Evolutionary conservation across 2,113 vertebrate genomes (phyloP), one percentile per base, ranked within the genome.

Genomic region (Entelurus aequoreus): DNA sequence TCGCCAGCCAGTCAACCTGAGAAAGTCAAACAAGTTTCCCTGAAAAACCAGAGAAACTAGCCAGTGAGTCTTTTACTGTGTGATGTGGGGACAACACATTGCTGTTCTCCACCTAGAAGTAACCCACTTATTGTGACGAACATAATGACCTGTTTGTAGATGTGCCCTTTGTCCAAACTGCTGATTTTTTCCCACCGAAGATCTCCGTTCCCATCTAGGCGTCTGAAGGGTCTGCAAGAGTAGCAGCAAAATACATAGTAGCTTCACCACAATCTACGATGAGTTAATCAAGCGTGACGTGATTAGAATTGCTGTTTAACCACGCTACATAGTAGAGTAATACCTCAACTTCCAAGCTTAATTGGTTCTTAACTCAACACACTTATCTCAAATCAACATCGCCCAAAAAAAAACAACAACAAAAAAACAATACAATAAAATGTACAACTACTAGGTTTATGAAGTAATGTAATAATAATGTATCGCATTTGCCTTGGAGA

Each of bases 21-120:
- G 88, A 65, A 98, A 98, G 71, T 98, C 95, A 63, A 93, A 94
- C 61, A 98, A 88, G 75, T 98, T 98, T 53, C 96, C 96, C 96
- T 98, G 85, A 62, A 85, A 81, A 11, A 73, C 6, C 64, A 71
- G 62, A 66, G 7, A 52, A 12, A 62, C 9, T 8, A 28, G 65
- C 37, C 55, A 21, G 40, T 44, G 15, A 38, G 16, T 44, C 16
- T 46, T 46, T 46, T 11, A 11, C 42, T 11, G 11, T 44, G 55
- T 21, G 16, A 57, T 13, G 13, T 54, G 13, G 6, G 35, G 14
- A 49, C 60, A 46, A 3, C 28, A 71, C 47, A 51, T 35, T 35
- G 12, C 10, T 13, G 21, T 2, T 21, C n/a, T 40, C 15, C 40
- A 8, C 16, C 40, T 8, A 40, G 16, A 40, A 40, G 8, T 21